Conservation (phyloP, 2,113 vertebrate species). For the Ageneiosus marmoratus region DNA sequence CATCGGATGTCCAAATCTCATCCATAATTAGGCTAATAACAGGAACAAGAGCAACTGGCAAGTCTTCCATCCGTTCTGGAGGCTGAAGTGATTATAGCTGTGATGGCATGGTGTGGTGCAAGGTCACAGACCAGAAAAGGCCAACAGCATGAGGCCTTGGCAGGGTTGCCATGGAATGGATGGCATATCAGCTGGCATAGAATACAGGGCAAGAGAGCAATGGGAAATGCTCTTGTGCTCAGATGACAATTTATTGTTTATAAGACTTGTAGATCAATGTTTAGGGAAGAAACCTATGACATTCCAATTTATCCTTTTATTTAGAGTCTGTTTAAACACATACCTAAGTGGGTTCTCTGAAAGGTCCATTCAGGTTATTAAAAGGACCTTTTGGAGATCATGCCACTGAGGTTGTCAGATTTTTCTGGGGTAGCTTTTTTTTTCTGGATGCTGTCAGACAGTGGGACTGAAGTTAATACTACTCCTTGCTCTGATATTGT, state of each 20-base stretch:
- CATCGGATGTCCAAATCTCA: constrained; percentile 25
- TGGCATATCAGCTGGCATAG: constrained; percentile 35
- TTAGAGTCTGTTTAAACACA: background rate
- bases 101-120: constrained; percentile 19
- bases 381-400: background rate
- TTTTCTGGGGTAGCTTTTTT: background rate
- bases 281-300: background rate
- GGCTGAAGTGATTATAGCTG: constrained; percentile 34
- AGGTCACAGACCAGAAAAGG: constrained; percentile 44
- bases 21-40: constrained; percentile 41
- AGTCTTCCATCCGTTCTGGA: constrained; percentile 25
- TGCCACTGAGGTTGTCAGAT: background rate
- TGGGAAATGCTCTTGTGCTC: background rate
- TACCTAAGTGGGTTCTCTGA: background rate
- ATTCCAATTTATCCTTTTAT: background rate
- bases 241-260: background rate
- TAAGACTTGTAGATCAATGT: background rate
- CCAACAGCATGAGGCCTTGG: constrained; percentile 27
- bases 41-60: constrained; percentile 6
- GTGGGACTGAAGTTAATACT: background rate
- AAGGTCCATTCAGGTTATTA: background rate
- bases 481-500: background rate
- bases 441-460: background rate
- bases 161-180: constrained; percentile 25
- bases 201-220: constrained; percentile 24